A percentile compares a stretch with the other conserved stretches of the same genome.
phyloP scores from a whole-genome alignment of 2,113 vertebrate genomes.

The Oxyruncus cristatus region DNA sequence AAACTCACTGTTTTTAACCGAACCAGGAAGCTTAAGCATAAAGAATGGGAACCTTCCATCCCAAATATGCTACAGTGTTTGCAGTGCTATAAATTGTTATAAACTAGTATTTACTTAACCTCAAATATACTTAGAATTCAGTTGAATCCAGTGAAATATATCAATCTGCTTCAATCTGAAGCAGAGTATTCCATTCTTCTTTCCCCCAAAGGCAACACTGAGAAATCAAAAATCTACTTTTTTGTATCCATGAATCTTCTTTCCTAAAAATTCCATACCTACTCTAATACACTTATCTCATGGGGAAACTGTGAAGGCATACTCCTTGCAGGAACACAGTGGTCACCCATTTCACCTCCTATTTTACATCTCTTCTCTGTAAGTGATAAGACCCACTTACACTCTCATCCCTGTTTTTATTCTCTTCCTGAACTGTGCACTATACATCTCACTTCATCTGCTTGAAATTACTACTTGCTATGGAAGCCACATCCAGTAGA shows the following conservation, averaged over 20 bases:
- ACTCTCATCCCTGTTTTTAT: neutral
- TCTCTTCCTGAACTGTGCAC: neutral
- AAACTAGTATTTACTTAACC: neutral
- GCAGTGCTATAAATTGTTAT: neutral
- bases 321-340: neutral
- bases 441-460: neutral
- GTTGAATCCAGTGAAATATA: neutral
- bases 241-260: neutral
- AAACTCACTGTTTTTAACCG: neutral
- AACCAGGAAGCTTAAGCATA: neutral
- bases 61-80: neutral
- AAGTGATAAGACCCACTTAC: neutral
- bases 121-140: neutral
- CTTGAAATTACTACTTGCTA: neutral
- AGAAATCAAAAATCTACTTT: neutral
- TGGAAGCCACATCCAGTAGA: neutral
- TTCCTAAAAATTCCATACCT: neutral
- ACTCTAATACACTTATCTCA: neutral
- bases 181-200: neutral
- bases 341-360: neutral
- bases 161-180: neutral
- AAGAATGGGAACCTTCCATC: neutral
- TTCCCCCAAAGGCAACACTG: neutral
- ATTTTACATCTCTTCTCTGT: neutral
- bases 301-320: neutral